These are phyloP conservation scores for Pangasius sanitwongsei DNA, from an alignment of 2,797 vertebrate species.

Conservation along the genomic window DNA sequence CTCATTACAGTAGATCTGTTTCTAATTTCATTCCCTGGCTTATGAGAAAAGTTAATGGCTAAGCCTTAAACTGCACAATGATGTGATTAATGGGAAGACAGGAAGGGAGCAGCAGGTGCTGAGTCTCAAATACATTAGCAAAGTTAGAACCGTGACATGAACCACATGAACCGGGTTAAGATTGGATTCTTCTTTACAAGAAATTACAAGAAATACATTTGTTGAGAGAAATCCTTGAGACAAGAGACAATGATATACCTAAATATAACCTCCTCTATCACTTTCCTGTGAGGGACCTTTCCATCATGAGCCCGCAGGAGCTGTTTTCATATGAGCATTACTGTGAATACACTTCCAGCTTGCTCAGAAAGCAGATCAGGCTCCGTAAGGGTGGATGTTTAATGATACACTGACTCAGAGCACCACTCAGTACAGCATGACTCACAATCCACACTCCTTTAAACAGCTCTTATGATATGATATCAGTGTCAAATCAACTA, in stretches of 20 bases:
- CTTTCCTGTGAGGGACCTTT: background rate
- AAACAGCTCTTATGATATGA: conserved; percentile 40
- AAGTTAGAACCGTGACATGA: background rate
- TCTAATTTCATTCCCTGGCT: conserved; percentile 34
- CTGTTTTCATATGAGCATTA: background rate
- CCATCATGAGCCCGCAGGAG: conserved; percentile 12
- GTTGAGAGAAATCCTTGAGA: background rate
- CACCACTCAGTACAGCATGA: conserved; percentile 17
- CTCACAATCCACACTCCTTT: conserved; percentile 39
- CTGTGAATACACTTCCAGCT: conserved; percentile 17
- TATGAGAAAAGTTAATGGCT: conserved; percentile 32
- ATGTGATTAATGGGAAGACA: conserved; percentile 27
- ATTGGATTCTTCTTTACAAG: background rate
- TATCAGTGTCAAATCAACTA: conserved; percentile 7
- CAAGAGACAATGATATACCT: background rate
- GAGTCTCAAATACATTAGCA: background rate
- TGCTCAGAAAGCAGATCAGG: conserved; percentile 28
- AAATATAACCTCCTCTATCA: conserved; percentile 1
- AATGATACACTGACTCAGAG: conserved; percentile 37
- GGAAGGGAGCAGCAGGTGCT: background rate
- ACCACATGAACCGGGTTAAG: background rate
- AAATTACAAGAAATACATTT: background rate
- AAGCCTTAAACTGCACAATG: conserved; percentile 25
- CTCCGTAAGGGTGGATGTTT: conserved; percentile 20
- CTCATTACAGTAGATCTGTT: conserved; percentile 25